Base-by-base conservation (phyloP, 2,797 vertebrate genomes). In the Ctenosaura bakeri region DNA sequence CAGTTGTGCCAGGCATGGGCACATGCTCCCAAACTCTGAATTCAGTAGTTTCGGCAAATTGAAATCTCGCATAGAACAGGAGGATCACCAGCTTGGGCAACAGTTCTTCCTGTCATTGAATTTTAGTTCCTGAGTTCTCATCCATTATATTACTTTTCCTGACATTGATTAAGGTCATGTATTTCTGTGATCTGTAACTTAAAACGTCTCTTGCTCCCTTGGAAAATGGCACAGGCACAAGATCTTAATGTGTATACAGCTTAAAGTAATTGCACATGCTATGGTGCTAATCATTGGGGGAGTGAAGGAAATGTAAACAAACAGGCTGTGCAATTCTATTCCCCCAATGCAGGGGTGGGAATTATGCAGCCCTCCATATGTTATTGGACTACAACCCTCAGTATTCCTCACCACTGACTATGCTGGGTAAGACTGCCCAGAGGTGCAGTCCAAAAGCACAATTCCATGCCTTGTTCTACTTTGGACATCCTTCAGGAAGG, bases 71-170 rank as follows among this genome's bases (percentile, higher is more conserved):
- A 29, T 52, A 78, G 86, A 64, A 38, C 3, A 32, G 54, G 52
- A 86, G 62, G 85, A 59, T 18, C 35, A 73, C 16, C 35, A 52
- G 7, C 35, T 76, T 42, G 52, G 56, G 52, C 24, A n/a, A 64
- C 46, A n/a, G 42, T 77, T 20, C 26, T 26, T 46, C 56, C 29
- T 35, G 22, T 62, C 38, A 56, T 46, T 86, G 83, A 85, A 46
- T 18, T 52, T 71, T 71, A 86, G 38, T 56, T 77, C 62, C 6
- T 77, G 77, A 38, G 52, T 76, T 56, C 38, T 22, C 38, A 64
- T 62, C 73, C 73, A 42, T 42, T 87, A 26, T 38, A 50, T 78
- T 64, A 62, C 38, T 87, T 42, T 87, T 38, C 54, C 85, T 74
- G 32, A 71, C 16, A 46, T 38, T 18, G 54, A 59, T 16, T 81